Evolutionary conservation across 2,113 vertebrate genomes (phyloP), one percentile per base, ranked within the genome.

Genomic region (Chelonoidis abingdonii): DNA sequence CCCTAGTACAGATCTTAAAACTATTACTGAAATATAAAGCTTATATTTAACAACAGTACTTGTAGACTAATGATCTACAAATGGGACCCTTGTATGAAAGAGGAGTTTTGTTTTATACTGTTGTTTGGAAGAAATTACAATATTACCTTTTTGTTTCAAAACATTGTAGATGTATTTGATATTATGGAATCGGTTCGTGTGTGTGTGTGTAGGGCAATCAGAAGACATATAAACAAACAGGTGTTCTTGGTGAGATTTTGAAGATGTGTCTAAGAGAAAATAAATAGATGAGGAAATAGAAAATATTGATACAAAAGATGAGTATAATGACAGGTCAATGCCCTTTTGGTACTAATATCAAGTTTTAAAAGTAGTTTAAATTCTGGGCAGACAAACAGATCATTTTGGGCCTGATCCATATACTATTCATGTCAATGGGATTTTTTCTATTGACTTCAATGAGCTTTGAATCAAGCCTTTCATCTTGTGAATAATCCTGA

Each of bases 321-420:
- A 80, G 12, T 49, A 10, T 14, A 10, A 25, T 29, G 44, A 35
- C n/a, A 75, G 38, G 69, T n/a, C 38, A 24, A 41, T 75, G 69
- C 3, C 2, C 50, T 38, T 13, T 13, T 9, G 5, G 13, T 35
- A 0, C 59, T 0, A 1, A 85, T 82, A 50, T 62, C 2, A 44
- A 57, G 8, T 85, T 79, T 41, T 79, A 78, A 85, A 85, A 10
- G n/a, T 17, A 19, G 29, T n/a, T 93, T 90, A 59, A 72, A 41
- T 53, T 69, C 69, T 41, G 4, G 21, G 69, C 69, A 69, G 35
- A 69, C 13, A 38, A 72, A 72, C n/a, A 72, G n/a, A 72, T 38
- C 69, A 53, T 31, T 35, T 79, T 62, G 41, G 17, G 22, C n/a
- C 76, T 79, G 3, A 83, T 19, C 69, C 81, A 35, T 47, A 21